Conservation (phyloP, 1,140 invertebrate species). For the Temnothorax longispinosus region DNA sequence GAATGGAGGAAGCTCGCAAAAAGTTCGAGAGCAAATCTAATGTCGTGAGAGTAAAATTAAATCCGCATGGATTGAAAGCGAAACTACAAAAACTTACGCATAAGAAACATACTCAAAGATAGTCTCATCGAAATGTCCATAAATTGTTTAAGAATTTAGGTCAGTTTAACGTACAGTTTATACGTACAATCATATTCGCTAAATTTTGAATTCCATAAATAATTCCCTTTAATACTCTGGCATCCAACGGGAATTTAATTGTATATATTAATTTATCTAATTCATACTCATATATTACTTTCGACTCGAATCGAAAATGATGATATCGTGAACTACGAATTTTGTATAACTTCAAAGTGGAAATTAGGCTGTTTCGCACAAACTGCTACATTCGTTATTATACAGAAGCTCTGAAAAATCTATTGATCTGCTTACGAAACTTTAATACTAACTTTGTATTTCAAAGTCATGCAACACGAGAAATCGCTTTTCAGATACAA, state of each 20-base stretch:
- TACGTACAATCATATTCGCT: neutral
- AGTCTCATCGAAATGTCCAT: conserved; percentile 3
- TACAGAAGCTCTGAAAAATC: conserved; percentile 5
- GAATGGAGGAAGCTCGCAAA: conserved; percentile 88
- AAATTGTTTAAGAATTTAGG: neutral
- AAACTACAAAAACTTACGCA: conserved; percentile 86
- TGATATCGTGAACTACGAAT: neutral
- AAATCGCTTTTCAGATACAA: neutral
- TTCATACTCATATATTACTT: conserved; percentile 4
- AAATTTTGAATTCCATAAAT: conserved; percentile 32
- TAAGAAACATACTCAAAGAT: conserved; percentile 55
- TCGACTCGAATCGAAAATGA: neutral
- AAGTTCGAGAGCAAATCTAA: conserved; percentile 87
- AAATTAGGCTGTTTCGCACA: neutral
- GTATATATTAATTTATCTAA: conserved; percentile 39
- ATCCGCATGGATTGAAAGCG: conserved; percentile 88
- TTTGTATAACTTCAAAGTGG: conserved; percentile 16
- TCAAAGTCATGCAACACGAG: neutral
- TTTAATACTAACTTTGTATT: neutral
- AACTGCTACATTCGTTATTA: neutral
- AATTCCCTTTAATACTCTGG: neutral
- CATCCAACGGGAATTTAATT: neutral
- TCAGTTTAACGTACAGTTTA: neutral
- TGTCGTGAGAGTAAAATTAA: conserved; percentile 86
- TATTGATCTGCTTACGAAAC: neutral